Evolutionary conservation across 2,113 vertebrate species (phyloP).

Genomic region (Hylia prasina): DNA sequence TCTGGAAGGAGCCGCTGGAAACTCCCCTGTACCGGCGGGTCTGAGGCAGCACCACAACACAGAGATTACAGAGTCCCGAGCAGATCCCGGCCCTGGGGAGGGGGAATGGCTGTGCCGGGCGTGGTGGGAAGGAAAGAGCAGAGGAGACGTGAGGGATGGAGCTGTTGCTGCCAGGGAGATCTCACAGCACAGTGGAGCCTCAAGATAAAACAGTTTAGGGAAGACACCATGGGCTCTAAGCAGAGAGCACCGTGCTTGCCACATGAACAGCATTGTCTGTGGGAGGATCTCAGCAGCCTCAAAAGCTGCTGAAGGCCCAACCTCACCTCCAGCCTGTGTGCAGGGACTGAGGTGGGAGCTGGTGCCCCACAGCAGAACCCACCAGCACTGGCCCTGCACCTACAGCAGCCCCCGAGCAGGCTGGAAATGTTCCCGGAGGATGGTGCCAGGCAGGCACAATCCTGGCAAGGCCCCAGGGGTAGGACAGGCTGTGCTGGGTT

Average conservation of each 20-base stretch:
- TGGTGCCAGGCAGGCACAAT: rapidly evolving
- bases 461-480: not conserved
- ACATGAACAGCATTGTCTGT: rapidly evolving
- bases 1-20: slow-evolving; percentile 42
- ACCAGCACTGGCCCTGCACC: not conserved
- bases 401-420: not conserved
- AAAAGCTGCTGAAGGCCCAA: not conserved
- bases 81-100: not conserved
- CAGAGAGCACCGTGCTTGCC: not conserved
- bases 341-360: not conserved
- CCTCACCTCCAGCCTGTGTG: not conserved
- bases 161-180: not conserved
- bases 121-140: not conserved
- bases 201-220: not conserved
- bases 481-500: not conserved
- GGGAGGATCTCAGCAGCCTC: not conserved
- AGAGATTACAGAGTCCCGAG: not conserved
- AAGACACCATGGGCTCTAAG: not conserved
- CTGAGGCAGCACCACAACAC: not conserved
- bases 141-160: not conserved
- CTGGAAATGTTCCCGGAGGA: not conserved
- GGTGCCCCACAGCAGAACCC: not conserved
- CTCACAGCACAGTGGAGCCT: not conserved
- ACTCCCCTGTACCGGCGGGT: not conserved
- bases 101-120: not conserved